Evolutionary conservation across 2,797 vertebrate species (phyloP).

Genomic region (Hapalemur alaotrensis): DNA sequence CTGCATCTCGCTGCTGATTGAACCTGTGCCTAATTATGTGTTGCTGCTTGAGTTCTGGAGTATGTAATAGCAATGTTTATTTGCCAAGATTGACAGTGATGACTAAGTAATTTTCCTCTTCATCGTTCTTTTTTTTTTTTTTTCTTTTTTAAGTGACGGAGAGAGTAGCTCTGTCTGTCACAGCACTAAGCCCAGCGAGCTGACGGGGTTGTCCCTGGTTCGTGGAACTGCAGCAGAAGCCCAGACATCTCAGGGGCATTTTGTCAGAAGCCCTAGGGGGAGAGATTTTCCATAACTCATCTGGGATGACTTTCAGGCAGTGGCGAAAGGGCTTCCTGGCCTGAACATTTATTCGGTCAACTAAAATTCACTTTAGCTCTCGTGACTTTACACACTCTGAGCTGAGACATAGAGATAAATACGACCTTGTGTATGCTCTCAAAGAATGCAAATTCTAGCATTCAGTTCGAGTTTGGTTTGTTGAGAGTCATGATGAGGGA

Average conservation of each 20-base stretch:
- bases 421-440: neutral
- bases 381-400: neutral
- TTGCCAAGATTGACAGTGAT: slow-evolving; percentile 63
- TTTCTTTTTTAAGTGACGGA: slow-evolving; percentile 41
- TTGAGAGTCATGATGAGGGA: neutral
- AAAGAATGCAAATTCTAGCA: neutral
- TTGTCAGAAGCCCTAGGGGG: neutral
- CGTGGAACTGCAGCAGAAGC: neutral
- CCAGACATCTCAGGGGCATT: neutral
- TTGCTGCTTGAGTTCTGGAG: slow-evolving; percentile 66
- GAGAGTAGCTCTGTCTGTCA: neutral
- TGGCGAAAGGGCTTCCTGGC: neutral
- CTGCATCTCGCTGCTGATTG: slow-evolving; percentile 37
- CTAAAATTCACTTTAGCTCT: neutral
- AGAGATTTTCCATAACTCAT: neutral
- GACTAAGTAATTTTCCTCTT: slow-evolving; percentile 69
- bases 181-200: neutral
- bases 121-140: neutral
- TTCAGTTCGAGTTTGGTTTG: neutral
- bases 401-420: neutral
- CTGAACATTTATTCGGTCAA: slow-evolving; percentile 5
- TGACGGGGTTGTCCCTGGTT: neutral
- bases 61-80: slow-evolving; percentile 65
- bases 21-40: slow-evolving; percentile 46
- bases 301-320: neutral